Percentiles rank a stretch among this genome's conserved stretches.
Conservation (phyloP, 2,113 vertebrate genomes). For the Ornithorhynchus anatinus region DNA sequence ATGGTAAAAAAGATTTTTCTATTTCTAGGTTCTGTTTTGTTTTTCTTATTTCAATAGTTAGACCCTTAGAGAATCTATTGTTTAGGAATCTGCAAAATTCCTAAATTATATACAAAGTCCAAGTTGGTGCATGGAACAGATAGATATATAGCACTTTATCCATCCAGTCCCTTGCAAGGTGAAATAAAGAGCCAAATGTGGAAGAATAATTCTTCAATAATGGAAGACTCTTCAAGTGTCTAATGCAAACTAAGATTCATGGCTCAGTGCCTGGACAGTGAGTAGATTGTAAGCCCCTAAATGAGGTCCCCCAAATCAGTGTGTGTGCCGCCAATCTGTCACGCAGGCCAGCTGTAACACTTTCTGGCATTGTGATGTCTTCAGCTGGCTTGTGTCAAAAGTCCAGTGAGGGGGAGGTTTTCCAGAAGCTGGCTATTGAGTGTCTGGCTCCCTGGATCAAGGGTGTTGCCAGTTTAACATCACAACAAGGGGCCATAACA, state of each 20-base stretch:
- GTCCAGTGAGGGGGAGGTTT: constrained; percentile 41
- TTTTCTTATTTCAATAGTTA: not conserved
- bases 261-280: constrained; percentile 34
- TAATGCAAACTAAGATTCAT: constrained; percentile 48
- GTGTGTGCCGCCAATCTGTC: constrained; percentile 41
- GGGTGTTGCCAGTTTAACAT: constrained; percentile 49
- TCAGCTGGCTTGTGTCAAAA: constrained; percentile 64
- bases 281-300: constrained; percentile 24
- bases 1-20: not conserved
- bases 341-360: constrained; percentile 37
- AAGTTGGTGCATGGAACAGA: not conserved
- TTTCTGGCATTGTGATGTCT: constrained; percentile 50
- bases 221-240: constrained; percentile 46
- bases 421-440: constrained; percentile 61
- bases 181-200: constrained; percentile 24
- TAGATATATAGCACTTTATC: not conserved
- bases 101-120: not conserved
- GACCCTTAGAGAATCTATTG: not conserved
- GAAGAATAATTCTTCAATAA: constrained; percentile 22
- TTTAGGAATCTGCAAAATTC: not conserved
- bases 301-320: constrained; percentile 10
- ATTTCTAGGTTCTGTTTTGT: not conserved
- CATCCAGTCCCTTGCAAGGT: constrained; percentile 36
- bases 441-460: constrained; percentile 57
- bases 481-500: constrained; percentile 53